Conservation (phyloP, 2,797 vertebrate species). For the Peromyscus aztecus region DNA sequence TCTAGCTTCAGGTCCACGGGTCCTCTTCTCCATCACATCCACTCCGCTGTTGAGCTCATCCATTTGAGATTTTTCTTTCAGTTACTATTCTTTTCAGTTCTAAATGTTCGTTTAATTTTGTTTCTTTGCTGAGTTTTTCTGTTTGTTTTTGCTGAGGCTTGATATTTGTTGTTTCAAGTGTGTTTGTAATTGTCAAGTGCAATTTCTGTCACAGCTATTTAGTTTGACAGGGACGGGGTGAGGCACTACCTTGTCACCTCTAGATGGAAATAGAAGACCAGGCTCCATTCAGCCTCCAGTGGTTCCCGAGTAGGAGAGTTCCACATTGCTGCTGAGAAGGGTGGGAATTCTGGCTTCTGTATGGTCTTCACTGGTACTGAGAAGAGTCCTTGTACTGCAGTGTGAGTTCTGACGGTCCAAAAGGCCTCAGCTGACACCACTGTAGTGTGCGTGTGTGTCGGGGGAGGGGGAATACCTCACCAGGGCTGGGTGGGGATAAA, state of each 20-base stretch:
- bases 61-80: not conserved
- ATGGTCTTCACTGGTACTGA: not conserved
- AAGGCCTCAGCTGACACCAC: not conserved
- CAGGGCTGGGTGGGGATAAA: not conserved
- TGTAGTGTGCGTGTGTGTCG: not conserved
- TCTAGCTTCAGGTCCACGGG: not conserved
- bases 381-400: not conserved
- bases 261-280: not conserved
- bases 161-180: slow-evolving; percentile 36
- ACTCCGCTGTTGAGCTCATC: not conserved
- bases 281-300: not conserved
- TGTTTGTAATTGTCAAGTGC: not conserved
- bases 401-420: not conserved
- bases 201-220: not conserved
- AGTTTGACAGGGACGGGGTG: not conserved
- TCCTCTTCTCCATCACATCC: not conserved
- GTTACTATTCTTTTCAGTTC: not conserved
- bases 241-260: not conserved
- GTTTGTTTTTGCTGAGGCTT: not conserved
- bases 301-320: not conserved
- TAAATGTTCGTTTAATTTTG: not conserved
- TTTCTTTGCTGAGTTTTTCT: not conserved
- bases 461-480: no score
- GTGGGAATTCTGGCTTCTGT: not conserved
- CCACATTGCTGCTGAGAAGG: not conserved